phyloP scores from a whole-genome alignment of 2,888 invertebrate species.

The Pyrrhosoma nymphula region DNA sequence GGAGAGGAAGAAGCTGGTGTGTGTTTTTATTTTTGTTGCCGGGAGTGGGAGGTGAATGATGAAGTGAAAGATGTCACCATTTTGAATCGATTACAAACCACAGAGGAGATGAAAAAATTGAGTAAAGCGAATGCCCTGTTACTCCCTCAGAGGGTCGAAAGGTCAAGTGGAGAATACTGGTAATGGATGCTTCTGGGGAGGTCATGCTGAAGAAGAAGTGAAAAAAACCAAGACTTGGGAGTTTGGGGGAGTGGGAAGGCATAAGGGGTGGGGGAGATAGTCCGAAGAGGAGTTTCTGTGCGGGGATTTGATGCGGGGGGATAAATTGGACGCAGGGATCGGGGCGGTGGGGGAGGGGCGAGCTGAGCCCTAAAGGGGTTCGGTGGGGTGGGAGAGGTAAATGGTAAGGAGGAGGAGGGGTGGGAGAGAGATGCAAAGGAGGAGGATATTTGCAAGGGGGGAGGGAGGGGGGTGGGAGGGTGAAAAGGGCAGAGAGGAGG shows the following conservation, averaged over 20 bases:
- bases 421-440: constrained; percentile 6
- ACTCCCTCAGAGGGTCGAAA: background rate
- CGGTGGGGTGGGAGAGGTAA: too few relatives aligned
- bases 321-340: background rate
- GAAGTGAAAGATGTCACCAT: background rate
- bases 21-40: too few relatives aligned
- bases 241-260: background rate
- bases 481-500: background rate
- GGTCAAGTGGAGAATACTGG: constrained; percentile 41
- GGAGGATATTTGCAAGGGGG: background rate
- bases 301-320: background rate
- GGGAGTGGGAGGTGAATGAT: background rate
- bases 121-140: too few relatives aligned
- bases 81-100: background rate
- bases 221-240: background rate
- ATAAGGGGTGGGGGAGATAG: too few relatives aligned
- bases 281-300: too few relatives aligned
- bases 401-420: background rate
- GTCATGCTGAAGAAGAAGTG: background rate
- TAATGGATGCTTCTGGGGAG: background rate
- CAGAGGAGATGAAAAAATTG: too few relatives aligned
- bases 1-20: too few relatives aligned
- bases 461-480: background rate
- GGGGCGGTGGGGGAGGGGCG: too few relatives aligned
- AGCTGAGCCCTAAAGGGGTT: too few relatives aligned